phyloP scores from a whole-genome alignment of 2,113 vertebrate genomes.

The Lampris megalopsis region DNA sequence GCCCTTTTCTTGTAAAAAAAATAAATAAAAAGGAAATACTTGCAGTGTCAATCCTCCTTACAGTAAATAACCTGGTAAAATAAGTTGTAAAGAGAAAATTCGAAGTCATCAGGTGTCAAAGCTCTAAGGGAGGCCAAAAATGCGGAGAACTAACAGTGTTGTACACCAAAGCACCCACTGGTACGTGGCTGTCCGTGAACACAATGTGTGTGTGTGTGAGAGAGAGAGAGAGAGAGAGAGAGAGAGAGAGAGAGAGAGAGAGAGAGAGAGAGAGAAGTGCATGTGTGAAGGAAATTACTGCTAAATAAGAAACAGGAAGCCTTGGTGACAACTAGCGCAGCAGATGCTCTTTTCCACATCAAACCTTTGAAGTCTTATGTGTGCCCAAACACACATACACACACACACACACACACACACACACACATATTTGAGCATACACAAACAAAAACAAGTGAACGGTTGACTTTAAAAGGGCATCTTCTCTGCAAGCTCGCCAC shows the following conservation, averaged over 20 bases:
- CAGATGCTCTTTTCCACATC: slow-evolving; percentile 53
- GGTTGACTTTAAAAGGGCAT: slow-evolving; percentile 51
- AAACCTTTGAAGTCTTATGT: slow-evolving; percentile 50
- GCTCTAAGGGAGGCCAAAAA: too few relatives aligned
- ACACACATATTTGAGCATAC: not conserved
- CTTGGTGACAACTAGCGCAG: slow-evolving; percentile 45
- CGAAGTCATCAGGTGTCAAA: too few relatives aligned
- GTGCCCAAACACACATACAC: not conserved
- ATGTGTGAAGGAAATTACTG: not conserved
- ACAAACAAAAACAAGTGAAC: slow-evolving; percentile 42
- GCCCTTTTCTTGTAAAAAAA: not conserved
- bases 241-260: slow-evolving; percentile 4
- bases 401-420: not conserved
- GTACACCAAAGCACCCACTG: not conserved
- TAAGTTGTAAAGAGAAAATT: too few relatives aligned
- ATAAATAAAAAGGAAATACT: too few relatives aligned
- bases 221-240: not conserved
- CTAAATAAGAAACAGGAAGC: slow-evolving; percentile 31
- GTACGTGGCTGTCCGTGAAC: not conserved
- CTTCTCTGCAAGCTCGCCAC: slow-evolving; percentile 35
- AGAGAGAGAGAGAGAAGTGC: not conserved
- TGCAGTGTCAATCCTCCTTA: too few relatives aligned
- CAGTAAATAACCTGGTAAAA: too few relatives aligned
- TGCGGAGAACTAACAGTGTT: too few relatives aligned
- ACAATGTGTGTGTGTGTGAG: not conserved